Percentiles rank a stretch among this genome's conserved stretches.
These are phyloP conservation scores for Beris morrisii DNA, from an alignment of 2,888 invertebrate species.

Conservation along the genomic window DNA sequence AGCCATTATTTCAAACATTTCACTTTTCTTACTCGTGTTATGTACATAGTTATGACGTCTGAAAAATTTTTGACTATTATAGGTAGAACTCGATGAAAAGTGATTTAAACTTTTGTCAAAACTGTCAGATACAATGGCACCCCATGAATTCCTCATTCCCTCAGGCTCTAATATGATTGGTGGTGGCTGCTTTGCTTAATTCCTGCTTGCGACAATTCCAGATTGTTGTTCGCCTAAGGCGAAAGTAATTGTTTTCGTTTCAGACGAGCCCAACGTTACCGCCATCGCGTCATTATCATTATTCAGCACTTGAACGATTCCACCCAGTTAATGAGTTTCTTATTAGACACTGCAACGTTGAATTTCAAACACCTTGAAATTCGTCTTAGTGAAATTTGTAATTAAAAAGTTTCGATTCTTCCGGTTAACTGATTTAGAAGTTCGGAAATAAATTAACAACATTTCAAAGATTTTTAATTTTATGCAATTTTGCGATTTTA, in stretches of 20 bases:
- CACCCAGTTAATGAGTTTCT: slow-evolving; percentile 5
- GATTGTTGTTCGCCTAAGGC: not conserved
- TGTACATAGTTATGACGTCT: too few species aligned
- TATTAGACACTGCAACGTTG: not conserved
- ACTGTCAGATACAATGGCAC: slow-evolving; percentile 46
- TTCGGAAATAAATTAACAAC: too few species aligned
- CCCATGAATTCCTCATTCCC: not conserved
- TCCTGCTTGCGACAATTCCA: not conserved
- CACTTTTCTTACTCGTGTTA: too few species aligned
- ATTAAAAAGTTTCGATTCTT: not conserved
- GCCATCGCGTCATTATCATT: not conserved
- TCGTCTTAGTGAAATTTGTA: not conserved
- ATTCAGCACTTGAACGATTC: not conserved
- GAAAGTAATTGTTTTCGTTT: slow-evolving; percentile 9
- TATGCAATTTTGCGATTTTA: too few species aligned
- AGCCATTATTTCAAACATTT: too few species aligned
- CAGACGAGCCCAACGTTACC: not conserved
- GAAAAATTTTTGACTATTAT: too few species aligned
- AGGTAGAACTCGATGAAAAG: slow-evolving; percentile 32
- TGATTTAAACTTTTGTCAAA: slow-evolving; percentile 47
- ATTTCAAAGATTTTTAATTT: too few species aligned
- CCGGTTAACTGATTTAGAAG: not conserved
- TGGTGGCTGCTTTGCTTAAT: not conserved
- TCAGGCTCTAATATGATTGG: not conserved
- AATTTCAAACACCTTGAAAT: too few species aligned